These are phyloP conservation scores for Drosophila melanosoma DNA, from an alignment of 2,888 invertebrate genomes.

Conservation along the genomic window DNA sequence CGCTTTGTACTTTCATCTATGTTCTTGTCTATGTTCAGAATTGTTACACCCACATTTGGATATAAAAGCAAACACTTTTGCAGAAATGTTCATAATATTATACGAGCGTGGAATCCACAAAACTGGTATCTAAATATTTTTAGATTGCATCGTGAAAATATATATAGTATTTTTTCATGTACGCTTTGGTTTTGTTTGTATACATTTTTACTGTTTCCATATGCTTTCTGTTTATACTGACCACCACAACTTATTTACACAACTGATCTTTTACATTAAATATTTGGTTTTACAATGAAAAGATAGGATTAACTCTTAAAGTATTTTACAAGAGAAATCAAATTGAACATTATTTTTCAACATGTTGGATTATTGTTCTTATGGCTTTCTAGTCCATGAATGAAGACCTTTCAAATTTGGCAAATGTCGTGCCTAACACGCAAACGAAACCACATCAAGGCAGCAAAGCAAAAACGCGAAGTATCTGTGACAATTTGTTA, in stretches of 20 bases:
- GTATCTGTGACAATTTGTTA: conserved; percentile 57
- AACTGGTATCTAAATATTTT: background rate
- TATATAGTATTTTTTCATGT: background rate
- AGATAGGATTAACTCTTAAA: background rate
- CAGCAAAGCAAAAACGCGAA: conserved; percentile 20
- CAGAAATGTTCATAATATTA: conserved; percentile 16
- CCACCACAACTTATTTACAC: background rate
- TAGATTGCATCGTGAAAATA: background rate
- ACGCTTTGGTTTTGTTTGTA: background rate
- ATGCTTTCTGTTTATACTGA: background rate
- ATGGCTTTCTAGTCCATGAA: background rate
- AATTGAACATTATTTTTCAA: background rate
- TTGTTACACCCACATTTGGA: conserved; percentile 8
- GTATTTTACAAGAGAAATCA: background rate
- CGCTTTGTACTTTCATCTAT: background rate
- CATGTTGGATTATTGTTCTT: background rate
- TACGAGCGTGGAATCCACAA: background rate
- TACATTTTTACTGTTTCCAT: background rate
- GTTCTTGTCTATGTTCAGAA: background rate
- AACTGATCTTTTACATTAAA: background rate
- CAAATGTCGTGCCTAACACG: background rate
- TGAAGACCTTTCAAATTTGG: background rate
- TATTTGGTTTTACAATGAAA: background rate
- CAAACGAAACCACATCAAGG: conserved; percentile 19
- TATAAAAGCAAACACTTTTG: conserved; percentile 10